Evolutionary conservation across 2,113 vertebrate genomes (phyloP).

Genomic region (Gadus chalcogrammus): DNA sequence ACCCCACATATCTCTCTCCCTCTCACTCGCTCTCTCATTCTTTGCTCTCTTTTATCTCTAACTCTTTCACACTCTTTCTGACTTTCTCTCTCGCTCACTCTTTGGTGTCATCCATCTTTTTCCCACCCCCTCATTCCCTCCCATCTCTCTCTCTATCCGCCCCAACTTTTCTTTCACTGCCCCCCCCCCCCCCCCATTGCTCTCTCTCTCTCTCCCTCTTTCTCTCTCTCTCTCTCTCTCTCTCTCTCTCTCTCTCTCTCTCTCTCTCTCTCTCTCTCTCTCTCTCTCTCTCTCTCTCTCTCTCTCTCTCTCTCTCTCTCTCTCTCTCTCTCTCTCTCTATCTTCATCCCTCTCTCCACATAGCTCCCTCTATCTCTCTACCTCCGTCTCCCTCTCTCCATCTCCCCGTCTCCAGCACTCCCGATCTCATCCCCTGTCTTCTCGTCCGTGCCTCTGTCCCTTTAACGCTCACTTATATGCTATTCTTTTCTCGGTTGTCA

Average conservation of each 20-base stretch:
- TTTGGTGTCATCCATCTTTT: not conserved
- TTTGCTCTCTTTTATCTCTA: constrained; percentile 15
- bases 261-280: too few species aligned
- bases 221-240: too few species aligned
- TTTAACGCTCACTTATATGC: constrained; percentile 81
- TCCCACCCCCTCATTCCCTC: constrained; percentile 4
- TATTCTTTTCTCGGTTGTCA: constrained; percentile 82
- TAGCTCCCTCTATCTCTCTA: constrained; percentile 18
- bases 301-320: too few species aligned
- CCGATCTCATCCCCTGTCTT: constrained; percentile 49
- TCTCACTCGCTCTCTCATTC: constrained; percentile 10
- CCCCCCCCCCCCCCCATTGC: constrained; percentile 15
- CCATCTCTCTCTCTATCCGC: constrained; percentile 20
- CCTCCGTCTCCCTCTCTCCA: constrained; percentile 13
- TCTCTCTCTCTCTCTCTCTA: too few species aligned
- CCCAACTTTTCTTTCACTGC: constrained; percentile 26
- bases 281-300: too few species aligned
- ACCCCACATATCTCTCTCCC: constrained; percentile 39
- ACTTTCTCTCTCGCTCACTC: constrained; percentile 8
- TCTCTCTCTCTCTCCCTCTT: constrained; percentile 33
- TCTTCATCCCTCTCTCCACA: constrained; percentile 22
- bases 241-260: too few species aligned
- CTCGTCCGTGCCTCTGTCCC: constrained; percentile 64
- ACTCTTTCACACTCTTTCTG: constrained; percentile 9
- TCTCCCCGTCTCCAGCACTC: constrained; percentile 27